A percentile compares a stretch with the other conserved stretches of the same genome.
Conservation (phyloP, 2,888 invertebrate genomes). For the Rhaphigaster nebulosa region DNA sequence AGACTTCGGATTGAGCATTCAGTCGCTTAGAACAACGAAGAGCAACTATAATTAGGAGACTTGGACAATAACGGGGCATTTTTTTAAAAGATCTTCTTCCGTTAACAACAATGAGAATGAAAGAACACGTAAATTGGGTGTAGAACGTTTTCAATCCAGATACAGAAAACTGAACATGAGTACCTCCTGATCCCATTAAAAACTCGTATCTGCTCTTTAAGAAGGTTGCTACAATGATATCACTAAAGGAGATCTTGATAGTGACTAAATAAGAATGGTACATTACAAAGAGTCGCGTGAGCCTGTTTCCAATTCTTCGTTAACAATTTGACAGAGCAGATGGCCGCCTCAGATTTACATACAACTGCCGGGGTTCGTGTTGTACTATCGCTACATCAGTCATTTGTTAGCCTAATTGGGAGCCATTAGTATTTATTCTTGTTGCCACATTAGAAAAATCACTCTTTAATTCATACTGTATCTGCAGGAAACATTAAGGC, state of each 20-base stretch:
- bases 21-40: no score
- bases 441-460: slow-evolving; percentile 50
- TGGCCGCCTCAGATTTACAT: slow-evolving; percentile 28
- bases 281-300: slow-evolving; percentile 36
- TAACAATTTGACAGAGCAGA: slow-evolving; percentile 43
- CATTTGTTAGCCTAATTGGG: slow-evolving; percentile 48
- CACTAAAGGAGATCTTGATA: neutral
- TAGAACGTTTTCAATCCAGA: neutral
- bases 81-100: no score
- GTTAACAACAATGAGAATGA: no score
- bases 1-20: no score
- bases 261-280: slow-evolving; percentile 27
- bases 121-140: neutral
- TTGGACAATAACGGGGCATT: no score
- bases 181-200: neutral
- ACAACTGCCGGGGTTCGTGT: slow-evolving; percentile 9
- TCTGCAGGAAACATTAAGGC: neutral
- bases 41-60: neutral
- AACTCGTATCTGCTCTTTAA: neutral
- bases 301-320: slow-evolving; percentile 16
- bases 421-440: slow-evolving; percentile 29
- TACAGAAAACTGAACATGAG: neutral
- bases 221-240: neutral
- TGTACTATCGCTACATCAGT: slow-evolving; percentile 24
- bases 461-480: slow-evolving; percentile 16